A percentile compares a stretch with the other conserved stretches of the same genome.
These are phyloP conservation scores for Hirudinaria manillensis DNA, from an alignment of 2,888 invertebrate species.

Conservation along the genomic window DNA sequence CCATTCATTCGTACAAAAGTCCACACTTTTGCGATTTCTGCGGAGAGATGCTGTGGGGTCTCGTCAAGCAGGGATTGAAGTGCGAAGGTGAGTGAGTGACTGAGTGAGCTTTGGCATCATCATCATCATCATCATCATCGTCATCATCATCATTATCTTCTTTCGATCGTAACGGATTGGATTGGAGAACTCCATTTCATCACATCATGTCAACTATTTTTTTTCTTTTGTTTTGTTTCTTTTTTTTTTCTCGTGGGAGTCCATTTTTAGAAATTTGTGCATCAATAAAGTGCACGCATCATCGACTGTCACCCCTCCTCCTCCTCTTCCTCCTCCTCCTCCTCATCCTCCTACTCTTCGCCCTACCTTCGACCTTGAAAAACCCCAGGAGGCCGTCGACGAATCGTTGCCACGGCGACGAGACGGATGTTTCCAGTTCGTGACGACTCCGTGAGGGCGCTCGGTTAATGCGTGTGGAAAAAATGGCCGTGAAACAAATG, in stretches of 20 bases:
- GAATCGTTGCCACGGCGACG: too few relatives aligned
- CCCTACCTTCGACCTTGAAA: too few relatives aligned
- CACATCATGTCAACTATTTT: background rate
- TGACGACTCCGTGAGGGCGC: too few relatives aligned
- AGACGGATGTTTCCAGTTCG: too few relatives aligned
- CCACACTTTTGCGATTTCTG: conserved; percentile 99
- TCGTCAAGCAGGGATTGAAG: conserved; percentile 94
- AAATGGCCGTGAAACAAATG: too few relatives aligned
- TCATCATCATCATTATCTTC: background rate
- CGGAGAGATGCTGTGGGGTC: conserved; percentile 96
- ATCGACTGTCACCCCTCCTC: too few relatives aligned
- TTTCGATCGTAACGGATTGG: background rate
- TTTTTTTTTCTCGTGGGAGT: background rate
- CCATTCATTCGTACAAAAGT: conserved; percentile 95
- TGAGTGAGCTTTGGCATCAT: background rate
- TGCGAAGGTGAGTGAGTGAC: conserved; percentile 74
- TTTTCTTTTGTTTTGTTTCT: background rate
- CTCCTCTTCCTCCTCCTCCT: too few relatives aligned
- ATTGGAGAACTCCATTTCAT: background rate
- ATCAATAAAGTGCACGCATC: too few relatives aligned
- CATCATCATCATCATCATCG: background rate
- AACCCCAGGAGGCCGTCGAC: too few relatives aligned
- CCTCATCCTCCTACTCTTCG: too few relatives aligned
- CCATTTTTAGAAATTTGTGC: background rate
- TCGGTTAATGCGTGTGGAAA: too few relatives aligned